Percentiles rank a stretch among this genome's conserved stretches.
Conservation (phyloP, 35 echinoderm and acorn worm genomes). For the Holothuria glaberrima region DNA sequence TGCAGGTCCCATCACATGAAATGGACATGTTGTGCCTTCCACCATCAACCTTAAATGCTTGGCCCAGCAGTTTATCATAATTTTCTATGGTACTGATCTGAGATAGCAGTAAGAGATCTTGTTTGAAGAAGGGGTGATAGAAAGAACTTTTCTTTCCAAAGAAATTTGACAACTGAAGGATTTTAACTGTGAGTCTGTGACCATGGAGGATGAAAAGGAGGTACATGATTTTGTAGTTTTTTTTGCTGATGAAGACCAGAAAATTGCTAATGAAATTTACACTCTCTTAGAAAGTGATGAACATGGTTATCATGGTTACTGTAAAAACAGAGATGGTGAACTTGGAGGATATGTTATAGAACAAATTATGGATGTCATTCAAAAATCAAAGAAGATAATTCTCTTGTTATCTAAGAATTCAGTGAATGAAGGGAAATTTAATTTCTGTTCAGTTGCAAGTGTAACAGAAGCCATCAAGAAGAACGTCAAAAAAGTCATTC, state of each 20-base stretch:
- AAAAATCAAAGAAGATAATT: conserved; percentile 3
- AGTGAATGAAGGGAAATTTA: conserved; percentile 32
- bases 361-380: conserved; percentile 16
- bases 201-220: not conserved
- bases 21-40: too few relatives aligned
- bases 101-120: too few relatives aligned
- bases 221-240: conserved; percentile 34
- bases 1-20: too few relatives aligned
- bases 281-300: conserved; percentile 21
- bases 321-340: conserved; percentile 22
- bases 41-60: too few relatives aligned
- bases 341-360: conserved; percentile 18
- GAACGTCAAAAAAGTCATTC: conserved; percentile 25
- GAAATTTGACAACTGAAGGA: too few relatives aligned
- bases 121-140: too few relatives aligned
- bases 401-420: conserved; percentile 13
- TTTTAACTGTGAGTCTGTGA: too few relatives aligned
- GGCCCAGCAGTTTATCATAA: too few relatives aligned
- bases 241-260: not conserved
- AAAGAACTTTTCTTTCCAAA: too few relatives aligned
- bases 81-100: too few relatives aligned
- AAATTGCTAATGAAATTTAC: conserved; percentile 23
- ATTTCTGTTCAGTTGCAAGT: conserved; percentile 21
- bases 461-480: not conserved
- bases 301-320: not conserved